phyloP scores from a whole-genome alignment of 2,113 vertebrate species.

The Tonatia bakeri region DNA sequence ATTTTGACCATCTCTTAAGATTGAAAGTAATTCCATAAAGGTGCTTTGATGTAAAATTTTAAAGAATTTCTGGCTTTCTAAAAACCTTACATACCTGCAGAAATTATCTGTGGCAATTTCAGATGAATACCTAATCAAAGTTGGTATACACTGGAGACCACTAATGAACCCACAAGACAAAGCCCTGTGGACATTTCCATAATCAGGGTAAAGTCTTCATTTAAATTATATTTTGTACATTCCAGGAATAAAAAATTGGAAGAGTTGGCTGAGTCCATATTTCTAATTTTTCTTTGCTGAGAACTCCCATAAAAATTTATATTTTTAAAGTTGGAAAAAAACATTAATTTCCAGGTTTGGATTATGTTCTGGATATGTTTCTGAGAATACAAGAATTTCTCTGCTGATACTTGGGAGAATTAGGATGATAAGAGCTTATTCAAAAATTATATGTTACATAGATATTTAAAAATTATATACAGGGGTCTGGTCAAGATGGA shows the following conservation, averaged over 20 bases:
- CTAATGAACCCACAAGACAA: too few relatives aligned
- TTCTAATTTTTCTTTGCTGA: slow-evolving; percentile 14
- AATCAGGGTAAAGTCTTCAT: neutral
- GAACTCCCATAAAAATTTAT: neutral
- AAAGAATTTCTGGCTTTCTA: neutral
- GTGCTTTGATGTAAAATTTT: neutral
- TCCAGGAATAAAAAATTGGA: neutral
- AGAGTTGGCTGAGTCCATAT: neutral
- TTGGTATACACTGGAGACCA: neutral
- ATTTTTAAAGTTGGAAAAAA: neutral
- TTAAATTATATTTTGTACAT: neutral
- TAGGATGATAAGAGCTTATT: neutral
- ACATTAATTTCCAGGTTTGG: neutral
- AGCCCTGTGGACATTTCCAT: neutral
- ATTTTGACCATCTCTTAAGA: neutral
- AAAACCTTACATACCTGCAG: neutral
- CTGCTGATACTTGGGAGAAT: neutral
- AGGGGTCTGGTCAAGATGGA: neutral
- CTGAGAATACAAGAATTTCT: neutral
- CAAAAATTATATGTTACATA: neutral
- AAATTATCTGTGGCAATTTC: neutral
- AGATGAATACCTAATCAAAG: neutral
- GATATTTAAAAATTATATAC: neutral
- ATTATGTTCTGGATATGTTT: neutral
- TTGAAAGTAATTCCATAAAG: neutral